phyloP scores from a whole-genome alignment of 2,888 invertebrate genomes.

The Eucriotettix oculatus region DNA sequence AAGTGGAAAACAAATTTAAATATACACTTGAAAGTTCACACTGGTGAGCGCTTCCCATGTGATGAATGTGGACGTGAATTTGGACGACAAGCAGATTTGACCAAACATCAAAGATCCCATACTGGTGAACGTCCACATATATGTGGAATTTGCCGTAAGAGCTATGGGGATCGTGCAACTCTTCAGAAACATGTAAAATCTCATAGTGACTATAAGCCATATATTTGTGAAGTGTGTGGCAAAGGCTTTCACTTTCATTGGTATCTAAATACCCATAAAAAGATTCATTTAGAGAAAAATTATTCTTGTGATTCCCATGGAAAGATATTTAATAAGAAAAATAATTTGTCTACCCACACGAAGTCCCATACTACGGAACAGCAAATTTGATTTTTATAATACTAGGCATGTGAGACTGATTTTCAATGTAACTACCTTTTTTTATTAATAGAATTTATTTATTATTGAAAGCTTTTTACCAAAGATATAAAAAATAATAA shows the following conservation, averaged over 20 bases:
- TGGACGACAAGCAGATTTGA: slow-evolving; percentile 9
- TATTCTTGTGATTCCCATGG: slow-evolving; percentile 7
- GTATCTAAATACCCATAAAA: slow-evolving; percentile 11
- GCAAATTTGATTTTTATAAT: not conserved
- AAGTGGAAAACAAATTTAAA: slow-evolving; percentile 23
- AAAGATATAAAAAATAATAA: too few relatives aligned
- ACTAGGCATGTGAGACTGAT: too few relatives aligned
- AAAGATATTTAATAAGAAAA: slow-evolving; percentile 8
- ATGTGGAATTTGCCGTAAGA: slow-evolving; percentile 8
- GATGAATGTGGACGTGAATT: slow-evolving; percentile 11
- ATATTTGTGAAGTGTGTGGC: slow-evolving; percentile 9
- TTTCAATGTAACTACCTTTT: too few relatives aligned
- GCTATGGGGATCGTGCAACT: slow-evolving; percentile 8
- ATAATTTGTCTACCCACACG: slow-evolving; percentile 5
- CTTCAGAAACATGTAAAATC: slow-evolving; percentile 10
- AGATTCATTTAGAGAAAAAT: slow-evolving; percentile 8
- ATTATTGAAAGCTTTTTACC: too few relatives aligned
- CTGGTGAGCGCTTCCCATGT: slow-evolving; percentile 10
- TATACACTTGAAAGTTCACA: slow-evolving; percentile 19
- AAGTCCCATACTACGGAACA: not conserved
- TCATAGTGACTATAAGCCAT: slow-evolving; percentile 10
- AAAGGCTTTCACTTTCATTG: slow-evolving; percentile 12
- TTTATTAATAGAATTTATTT: too few relatives aligned
- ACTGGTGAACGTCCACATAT: slow-evolving; percentile 7
- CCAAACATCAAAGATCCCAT: slow-evolving; percentile 8